A percentile compares a stretch with the other conserved stretches of the same genome.
These are phyloP conservation scores for Aplocera efformata DNA, from an alignment of 2,888 invertebrate genomes.

Conservation along the genomic window DNA sequence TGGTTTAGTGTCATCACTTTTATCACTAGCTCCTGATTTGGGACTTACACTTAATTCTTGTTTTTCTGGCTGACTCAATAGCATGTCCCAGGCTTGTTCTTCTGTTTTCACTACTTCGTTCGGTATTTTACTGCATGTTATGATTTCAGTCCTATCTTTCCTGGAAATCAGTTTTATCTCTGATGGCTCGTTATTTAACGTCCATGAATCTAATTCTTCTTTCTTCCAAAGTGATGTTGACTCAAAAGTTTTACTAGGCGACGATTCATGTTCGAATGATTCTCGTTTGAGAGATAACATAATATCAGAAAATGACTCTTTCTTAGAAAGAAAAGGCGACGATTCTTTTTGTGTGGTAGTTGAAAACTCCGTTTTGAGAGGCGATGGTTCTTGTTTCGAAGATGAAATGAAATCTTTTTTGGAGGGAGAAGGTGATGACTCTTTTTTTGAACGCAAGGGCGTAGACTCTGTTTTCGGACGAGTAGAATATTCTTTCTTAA, in stretches of 20 bases:
- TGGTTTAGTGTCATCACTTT: constrained; percentile 50
- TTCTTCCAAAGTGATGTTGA: constrained; percentile 24
- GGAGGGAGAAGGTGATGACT: constrained; percentile 10
- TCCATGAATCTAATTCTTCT: constrained; percentile 26
- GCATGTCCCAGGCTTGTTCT: constrained; percentile 72
- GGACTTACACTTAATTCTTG: constrained; percentile 31
- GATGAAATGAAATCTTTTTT: constrained; percentile 5
- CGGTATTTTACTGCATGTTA: constrained; percentile 25
- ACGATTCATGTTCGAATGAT: constrained; percentile 15
- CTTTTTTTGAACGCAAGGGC: constrained; percentile 3
- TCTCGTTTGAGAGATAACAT: constrained; percentile 15
- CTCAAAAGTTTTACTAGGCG: constrained; percentile 16
- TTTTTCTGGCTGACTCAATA: constrained; percentile 56
- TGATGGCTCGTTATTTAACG: constrained; percentile 13
- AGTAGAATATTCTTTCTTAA: too few species aligned
- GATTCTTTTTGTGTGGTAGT: constrained; percentile 8
- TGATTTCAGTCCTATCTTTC: constrained; percentile 32
- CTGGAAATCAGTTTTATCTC: constrained; percentile 29
- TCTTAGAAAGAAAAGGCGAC: neutral
- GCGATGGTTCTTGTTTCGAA: constrained; percentile 1
- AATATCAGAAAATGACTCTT: constrained; percentile 13
- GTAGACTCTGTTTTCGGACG: too few species aligned
- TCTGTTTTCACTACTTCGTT: constrained; percentile 54
- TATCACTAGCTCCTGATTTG: constrained; percentile 30
- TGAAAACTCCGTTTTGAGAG: neutral